Base-by-base conservation (phyloP, 2,113 vertebrate species). In the Cervus canadensis region DNA sequence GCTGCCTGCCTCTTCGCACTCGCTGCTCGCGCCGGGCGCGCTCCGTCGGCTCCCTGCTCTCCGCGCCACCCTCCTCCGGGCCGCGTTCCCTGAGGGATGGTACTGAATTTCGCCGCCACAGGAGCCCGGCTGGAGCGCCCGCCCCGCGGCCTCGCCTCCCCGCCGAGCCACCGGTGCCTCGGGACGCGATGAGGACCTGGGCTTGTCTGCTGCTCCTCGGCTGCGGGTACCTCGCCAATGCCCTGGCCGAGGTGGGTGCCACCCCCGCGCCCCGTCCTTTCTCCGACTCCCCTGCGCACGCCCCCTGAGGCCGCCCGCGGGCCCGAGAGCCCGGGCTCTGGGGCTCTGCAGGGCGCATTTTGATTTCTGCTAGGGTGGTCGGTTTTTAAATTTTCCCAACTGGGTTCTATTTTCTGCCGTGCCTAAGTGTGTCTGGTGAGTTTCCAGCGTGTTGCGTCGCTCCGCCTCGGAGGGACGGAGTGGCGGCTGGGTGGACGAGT, bases 121-220 rank as follows among this genome's bases (percentile, higher is more conserved):
- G 99, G 99, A 99, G 99, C 99, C 99, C 99, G 98, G 99, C 99
- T 98, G 99, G 98, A 99, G 99, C 99, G 99, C 99, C 99, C 99
- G 98, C 99, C 98, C 96, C 98, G 95, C 95, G 98, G 98, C 97
- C 98, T 99, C 98, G 99, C 99, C 99, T 99, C 98, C 98, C 96
- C 97, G 98, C 97, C 98, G 97, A 98, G 98, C 99, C 98, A 96
- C 97, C 98, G 98, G 99, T 97, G 98, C 99, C 99, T 98, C 98
- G 98, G 99, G 99, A 98, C 99, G 99, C 99, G 99, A 99, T 99
- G 99, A 99, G 99, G 99, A 99, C 99, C 99, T 98, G 99, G 99
- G 99, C 99, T 99, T 99, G 98, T 98, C 91, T 99, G 92, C 99
- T 99, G 98, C 99, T 99, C 98, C 98, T 99, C 98, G 99, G 99